Evolutionary conservation across 2,888 invertebrate genomes (phyloP), one percentile per base, ranked within the genome.

Genomic region (Ophraella communa): DNA sequence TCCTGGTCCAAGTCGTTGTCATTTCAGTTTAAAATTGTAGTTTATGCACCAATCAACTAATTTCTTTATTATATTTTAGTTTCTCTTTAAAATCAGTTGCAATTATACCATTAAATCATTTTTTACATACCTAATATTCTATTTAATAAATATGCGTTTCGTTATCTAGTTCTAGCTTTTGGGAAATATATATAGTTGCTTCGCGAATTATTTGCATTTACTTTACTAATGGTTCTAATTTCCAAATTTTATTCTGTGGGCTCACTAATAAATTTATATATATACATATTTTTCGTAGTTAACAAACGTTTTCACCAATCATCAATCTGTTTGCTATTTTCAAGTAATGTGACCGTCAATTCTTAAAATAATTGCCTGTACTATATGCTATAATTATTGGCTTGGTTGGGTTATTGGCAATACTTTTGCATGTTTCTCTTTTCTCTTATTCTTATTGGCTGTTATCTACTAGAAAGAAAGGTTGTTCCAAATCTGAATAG

Each of bases 331-430:
- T 55, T 66, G 59, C 55, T 52, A 61, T 52, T 63, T 66, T 66
- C 35, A 66, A 68, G 64, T 68, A 68, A 66, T 68, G 66, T 68
- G 68, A 68, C 66, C 62, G 14, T 20, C 42, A 47, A 10, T 44
- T 58, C 51, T 33, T 51, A 62, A 39, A 51, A 30, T 62, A 45
- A 45, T 42, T 23, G 3, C 3, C 1, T 11, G 2, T 30, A 10
- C 8, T 30, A 30, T 30, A 4, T 30, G n/a, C n/a, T n/a, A n/a
- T n/a, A n/a, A n/a, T n/a, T n/a, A n/a, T n/a, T n/a, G n/a, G n/a
- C n/a, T n/a, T n/a, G n/a, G n/a, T n/a, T n/a, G n/a, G n/a, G n/a
- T n/a, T n/a, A n/a, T n/a, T n/a, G n/a, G n/a, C n/a, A n/a, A n/a
- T n/a, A n/a, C n/a, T n/a, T n/a, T n/a, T n/a, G n/a, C n/a, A n/a